Conservation (phyloP, 2,797 vertebrate species). For the Chaetophractus vellerosus region DNA sequence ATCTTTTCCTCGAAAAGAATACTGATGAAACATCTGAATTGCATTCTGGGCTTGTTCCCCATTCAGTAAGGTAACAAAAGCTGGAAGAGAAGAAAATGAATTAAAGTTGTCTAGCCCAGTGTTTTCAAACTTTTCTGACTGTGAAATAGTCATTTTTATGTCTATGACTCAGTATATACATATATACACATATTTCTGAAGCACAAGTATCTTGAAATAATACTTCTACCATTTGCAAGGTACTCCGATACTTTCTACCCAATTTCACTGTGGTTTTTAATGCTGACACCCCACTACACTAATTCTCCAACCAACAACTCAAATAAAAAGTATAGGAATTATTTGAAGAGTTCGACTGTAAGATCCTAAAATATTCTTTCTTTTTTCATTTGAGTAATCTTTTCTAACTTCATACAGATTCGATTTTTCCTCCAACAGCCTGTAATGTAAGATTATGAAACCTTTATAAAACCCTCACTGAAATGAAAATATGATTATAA, state of each 20-base stretch:
- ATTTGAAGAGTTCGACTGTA: not conserved
- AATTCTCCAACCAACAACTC: not conserved
- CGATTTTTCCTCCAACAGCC: not conserved
- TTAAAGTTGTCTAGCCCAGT: not conserved
- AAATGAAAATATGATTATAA: not conserved
- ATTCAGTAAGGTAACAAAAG: conserved; percentile 97
- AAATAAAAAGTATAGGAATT: not conserved
- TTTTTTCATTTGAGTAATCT: not conserved
- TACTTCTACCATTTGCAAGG: not conserved
- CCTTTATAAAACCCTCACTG: not conserved
- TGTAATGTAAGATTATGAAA: not conserved
- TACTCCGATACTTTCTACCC: not conserved
- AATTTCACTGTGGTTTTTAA: not conserved
- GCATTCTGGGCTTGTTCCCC: conserved; percentile 98
- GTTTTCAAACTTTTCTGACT: not conserved
- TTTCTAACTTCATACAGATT: conserved; percentile 1
- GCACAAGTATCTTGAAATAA: conserved; percentile 19
- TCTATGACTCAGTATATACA: not conserved
- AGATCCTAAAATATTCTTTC: not conserved
- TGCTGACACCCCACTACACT: not conserved
- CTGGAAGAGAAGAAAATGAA: conserved; percentile 90
- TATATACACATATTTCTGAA: not conserved
- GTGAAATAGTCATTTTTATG: not conserved
- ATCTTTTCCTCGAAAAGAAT: conserved; percentile 94
- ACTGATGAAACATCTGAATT: conserved; percentile 95